Conservation (phyloP, 2,797 vertebrate species). For the Muraenolepis orangiensis region DNA sequence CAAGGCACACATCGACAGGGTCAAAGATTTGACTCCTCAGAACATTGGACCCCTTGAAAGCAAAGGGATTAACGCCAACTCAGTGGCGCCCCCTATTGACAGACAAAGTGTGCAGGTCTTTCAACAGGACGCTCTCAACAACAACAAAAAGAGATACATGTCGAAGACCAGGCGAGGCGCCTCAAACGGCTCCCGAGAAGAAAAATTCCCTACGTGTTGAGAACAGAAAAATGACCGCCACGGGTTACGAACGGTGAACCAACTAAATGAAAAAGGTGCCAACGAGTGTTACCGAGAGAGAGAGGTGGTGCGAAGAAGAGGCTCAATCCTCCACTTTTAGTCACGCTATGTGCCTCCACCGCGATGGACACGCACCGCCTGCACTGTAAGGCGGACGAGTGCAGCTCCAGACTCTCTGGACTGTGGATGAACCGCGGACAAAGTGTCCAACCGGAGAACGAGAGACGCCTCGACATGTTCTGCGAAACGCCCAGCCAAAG, state of each 20-base stretch:
- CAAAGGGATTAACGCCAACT: background rate
- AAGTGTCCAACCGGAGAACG: conserved; percentile 34
- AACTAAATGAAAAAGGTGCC: background rate
- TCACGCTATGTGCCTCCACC: conserved; percentile 45
- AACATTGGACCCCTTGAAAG: no score
- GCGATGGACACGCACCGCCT: conserved; percentile 64
- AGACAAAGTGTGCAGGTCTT: background rate
- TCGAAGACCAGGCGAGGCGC: background rate
- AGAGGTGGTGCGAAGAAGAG: conserved; percentile 28
- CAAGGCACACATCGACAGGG: background rate
- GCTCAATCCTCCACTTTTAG: conserved; percentile 29
- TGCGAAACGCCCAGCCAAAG: conserved; percentile 21
- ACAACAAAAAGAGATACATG: background rate
- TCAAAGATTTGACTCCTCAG: background rate
- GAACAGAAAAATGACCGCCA: background rate
- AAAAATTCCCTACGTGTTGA: background rate
- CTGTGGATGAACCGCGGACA: conserved; percentile 60
- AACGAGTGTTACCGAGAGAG: conserved; percentile 1
- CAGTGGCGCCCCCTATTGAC: no score
- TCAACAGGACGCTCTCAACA: background rate
- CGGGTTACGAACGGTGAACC: background rate
- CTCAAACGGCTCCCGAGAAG: background rate
- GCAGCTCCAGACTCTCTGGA: conserved; percentile 51
- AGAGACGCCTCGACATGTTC: conserved; percentile 44
- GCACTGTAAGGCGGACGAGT: conserved; percentile 50